Conservation (phyloP, 2,113 vertebrate species). For the Ursus arctos region DNA sequence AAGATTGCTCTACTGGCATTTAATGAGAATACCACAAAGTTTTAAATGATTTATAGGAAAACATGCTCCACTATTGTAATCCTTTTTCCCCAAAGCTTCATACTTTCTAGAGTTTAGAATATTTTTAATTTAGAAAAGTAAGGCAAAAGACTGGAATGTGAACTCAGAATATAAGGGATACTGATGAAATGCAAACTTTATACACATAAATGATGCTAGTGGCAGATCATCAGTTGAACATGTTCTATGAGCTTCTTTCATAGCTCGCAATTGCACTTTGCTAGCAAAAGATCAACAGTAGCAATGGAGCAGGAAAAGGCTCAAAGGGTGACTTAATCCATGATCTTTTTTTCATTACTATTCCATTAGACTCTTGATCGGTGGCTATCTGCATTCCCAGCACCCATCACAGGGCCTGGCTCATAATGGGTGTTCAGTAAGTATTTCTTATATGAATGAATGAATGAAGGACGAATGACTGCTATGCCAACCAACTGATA, state of each 20-base stretch:
- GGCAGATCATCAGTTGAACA: background rate
- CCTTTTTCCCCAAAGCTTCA: background rate
- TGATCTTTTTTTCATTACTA: background rate
- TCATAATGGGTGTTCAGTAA: background rate
- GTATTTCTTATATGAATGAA: background rate
- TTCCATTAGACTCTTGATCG: background rate
- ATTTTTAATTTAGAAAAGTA: background rate
- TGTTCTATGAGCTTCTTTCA: slow-evolving; percentile 8
- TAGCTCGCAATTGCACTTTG: background rate
- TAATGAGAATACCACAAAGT: slow-evolving; percentile 30
- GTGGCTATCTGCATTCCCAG: background rate
- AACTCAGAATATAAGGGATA: background rate
- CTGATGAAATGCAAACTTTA: background rate
- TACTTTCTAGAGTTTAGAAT: background rate
- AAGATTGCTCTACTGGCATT: background rate
- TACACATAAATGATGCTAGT: background rate
- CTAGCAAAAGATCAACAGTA: background rate
- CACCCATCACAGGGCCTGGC: background rate
- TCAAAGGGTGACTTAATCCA: background rate
- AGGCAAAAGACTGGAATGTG: slow-evolving; percentile 5
- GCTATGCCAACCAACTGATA: background rate
- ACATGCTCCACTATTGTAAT: background rate
- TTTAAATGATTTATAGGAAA: background rate
- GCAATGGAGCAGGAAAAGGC: background rate
- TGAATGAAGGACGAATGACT: background rate